Conservation (phyloP, 30 jellyfish, hydroid and myxozoan species). For the Cassiopea xamachana region DNA sequence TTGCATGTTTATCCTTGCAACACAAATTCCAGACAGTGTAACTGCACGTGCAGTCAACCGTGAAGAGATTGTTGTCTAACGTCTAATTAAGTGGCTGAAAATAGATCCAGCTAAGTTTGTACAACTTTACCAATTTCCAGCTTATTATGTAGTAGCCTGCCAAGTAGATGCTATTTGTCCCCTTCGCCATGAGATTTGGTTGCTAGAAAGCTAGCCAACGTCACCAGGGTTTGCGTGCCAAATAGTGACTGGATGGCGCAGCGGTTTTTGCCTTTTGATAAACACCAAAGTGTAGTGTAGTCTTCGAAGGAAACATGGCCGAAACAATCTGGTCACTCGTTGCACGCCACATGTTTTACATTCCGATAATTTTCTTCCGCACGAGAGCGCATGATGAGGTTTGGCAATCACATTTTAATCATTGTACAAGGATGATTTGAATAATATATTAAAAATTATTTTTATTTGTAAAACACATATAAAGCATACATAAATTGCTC, state of each 20-base stretch:
- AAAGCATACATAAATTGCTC: too few species aligned
- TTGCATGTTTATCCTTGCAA: background rate
- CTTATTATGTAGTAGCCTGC: background rate
- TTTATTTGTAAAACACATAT: too few species aligned
- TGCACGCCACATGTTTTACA: conserved; percentile 26
- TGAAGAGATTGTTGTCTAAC: conserved; percentile 61
- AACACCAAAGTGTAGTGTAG: background rate
- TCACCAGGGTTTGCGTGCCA: conserved; percentile 10
- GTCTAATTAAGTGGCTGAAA: background rate
- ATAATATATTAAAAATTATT: too few species aligned
- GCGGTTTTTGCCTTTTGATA: background rate
- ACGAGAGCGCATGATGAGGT: background rate
- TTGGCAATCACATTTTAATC: too few species aligned
- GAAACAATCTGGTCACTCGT: background rate
- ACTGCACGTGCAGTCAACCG: conserved; percentile 61
- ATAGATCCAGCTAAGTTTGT: background rate
- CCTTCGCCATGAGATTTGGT: background rate
- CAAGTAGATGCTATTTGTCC: background rate
- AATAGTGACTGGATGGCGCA: background rate
- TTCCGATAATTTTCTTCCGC: background rate
- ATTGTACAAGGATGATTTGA: background rate
- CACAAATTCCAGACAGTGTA: conserved; percentile 16
- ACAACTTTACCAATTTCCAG: background rate
- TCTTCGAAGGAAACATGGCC: background rate
- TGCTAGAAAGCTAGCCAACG: background rate